Evolutionary conservation across 1,140 invertebrate species (phyloP).

Genomic region (Ostrea edulis): DNA sequence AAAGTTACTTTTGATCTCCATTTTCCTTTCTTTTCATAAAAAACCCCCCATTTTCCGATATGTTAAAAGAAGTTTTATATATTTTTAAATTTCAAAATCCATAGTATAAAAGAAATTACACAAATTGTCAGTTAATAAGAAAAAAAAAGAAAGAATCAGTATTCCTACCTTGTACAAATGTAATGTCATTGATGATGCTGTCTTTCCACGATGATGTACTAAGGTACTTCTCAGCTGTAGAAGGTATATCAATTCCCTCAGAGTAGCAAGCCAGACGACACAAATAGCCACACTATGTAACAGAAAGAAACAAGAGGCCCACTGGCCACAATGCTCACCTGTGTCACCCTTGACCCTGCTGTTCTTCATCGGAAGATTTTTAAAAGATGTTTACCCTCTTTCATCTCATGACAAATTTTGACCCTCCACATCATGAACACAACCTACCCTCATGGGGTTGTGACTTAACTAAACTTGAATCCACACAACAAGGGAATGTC

Average conservation of each 20-base stretch:
- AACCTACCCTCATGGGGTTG: too few species aligned
- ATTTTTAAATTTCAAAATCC: too few species aligned
- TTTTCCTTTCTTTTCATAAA: too few species aligned
- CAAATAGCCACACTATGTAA: constrained; percentile 46
- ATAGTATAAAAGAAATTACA: not conserved
- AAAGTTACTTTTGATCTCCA: not conserved
- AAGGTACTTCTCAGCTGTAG: constrained; percentile 48
- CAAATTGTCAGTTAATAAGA: not conserved
- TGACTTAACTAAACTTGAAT: too few species aligned
- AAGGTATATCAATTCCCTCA: not conserved
- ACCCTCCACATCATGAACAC: not conserved
- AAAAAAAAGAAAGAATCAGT: not conserved
- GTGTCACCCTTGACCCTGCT: too few species aligned
- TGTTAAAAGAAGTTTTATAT: too few species aligned
- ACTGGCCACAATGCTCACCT: not conserved
- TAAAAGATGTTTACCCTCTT: too few species aligned
- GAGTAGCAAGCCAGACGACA: constrained; percentile 48
- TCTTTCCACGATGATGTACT: constrained; percentile 55
- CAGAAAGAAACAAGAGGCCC: not conserved
- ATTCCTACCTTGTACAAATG: constrained; percentile 55
- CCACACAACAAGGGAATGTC: not conserved
- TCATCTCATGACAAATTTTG: too few species aligned
- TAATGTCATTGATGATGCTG: constrained; percentile 54
- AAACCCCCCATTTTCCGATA: too few species aligned
- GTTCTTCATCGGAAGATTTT: too few species aligned